phyloP scores from a whole-genome alignment of 1,140 invertebrate genomes.

The Homalodisca vitripennis region DNA sequence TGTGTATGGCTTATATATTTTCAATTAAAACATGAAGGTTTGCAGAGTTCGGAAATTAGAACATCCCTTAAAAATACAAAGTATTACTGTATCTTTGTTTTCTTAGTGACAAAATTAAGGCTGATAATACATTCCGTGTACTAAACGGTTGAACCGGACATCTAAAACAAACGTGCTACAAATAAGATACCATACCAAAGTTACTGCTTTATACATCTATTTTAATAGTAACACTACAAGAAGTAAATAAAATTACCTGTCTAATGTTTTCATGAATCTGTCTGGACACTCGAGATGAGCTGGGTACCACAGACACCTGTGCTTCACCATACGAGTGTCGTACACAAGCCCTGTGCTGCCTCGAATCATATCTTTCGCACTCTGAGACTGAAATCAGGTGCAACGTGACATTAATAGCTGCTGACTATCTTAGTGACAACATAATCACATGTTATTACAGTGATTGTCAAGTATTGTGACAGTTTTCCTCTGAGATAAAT shows the following conservation, averaged over 20 bases:
- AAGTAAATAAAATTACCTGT: slow-evolving; percentile 51
- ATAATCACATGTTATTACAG: background rate
- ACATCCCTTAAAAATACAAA: too few species aligned
- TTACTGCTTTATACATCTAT: too few species aligned
- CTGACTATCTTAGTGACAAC: background rate
- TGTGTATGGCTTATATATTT: too few species aligned
- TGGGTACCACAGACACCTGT: slow-evolving; percentile 79
- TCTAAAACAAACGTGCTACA: too few species aligned
- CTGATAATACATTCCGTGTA: too few species aligned
- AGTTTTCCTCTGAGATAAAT: background rate
- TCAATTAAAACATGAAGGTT: too few species aligned
- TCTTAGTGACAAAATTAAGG: too few species aligned
- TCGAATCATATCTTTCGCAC: slow-evolving; percentile 56
- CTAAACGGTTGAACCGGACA: too few species aligned
- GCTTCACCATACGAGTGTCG: slow-evolving; percentile 73
- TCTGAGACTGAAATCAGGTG: slow-evolving; percentile 56
- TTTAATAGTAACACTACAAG: too few species aligned
- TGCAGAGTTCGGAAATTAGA: too few species aligned
- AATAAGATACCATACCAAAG: too few species aligned
- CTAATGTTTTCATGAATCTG: slow-evolving; percentile 65
- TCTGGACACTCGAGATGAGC: slow-evolving; percentile 81
- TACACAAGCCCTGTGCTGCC: slow-evolving; percentile 74
- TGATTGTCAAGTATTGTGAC: background rate
- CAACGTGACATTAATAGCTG: background rate
- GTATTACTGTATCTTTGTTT: too few species aligned